phyloP scores from a whole-genome alignment of 64 coral and sea anemone species.

The Pocillopora verrucosa region DNA sequence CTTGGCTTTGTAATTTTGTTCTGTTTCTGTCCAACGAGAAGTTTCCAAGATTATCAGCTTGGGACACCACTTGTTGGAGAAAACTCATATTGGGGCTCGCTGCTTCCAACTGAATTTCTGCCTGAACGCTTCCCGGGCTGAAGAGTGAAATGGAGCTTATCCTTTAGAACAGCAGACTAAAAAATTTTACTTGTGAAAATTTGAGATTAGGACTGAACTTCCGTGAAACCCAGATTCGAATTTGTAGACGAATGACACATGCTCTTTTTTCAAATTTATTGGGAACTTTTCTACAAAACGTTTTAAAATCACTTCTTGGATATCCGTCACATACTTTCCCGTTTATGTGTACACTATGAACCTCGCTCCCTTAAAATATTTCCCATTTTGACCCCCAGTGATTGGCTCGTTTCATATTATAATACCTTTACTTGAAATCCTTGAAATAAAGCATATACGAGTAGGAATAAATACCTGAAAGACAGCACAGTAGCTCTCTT shows the following conservation, averaged over 20 bases:
- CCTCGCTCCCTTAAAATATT: too few species aligned
- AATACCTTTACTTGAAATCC: neutral
- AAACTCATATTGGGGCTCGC: slow-evolving; percentile 19
- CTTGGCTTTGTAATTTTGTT: slow-evolving; percentile 3
- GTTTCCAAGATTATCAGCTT: slow-evolving; percentile 21
- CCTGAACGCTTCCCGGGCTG: slow-evolving; percentile 23
- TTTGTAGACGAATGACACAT: too few species aligned
- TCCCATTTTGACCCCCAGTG: too few species aligned
- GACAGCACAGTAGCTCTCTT: slow-evolving; percentile 6
- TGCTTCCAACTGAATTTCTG: slow-evolving; percentile 8
- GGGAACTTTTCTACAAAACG: too few species aligned
- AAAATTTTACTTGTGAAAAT: too few species aligned
- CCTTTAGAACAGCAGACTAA: neutral
- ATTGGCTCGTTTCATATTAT: too few species aligned
- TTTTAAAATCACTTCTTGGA: too few species aligned
- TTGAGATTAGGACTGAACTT: neutral
- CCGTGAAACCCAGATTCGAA: neutral
- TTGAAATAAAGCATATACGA: neutral
- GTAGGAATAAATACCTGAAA: neutral
- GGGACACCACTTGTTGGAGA: neutral
- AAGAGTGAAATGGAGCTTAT: neutral
- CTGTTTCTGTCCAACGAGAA: slow-evolving; percentile 6
- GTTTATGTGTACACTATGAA: too few species aligned
- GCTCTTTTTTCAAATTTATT: too few species aligned
- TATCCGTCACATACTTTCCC: too few species aligned